Conservation (phyloP, 2,113 vertebrate genomes). For the Calyptommatus sinebrachiatus region DNA sequence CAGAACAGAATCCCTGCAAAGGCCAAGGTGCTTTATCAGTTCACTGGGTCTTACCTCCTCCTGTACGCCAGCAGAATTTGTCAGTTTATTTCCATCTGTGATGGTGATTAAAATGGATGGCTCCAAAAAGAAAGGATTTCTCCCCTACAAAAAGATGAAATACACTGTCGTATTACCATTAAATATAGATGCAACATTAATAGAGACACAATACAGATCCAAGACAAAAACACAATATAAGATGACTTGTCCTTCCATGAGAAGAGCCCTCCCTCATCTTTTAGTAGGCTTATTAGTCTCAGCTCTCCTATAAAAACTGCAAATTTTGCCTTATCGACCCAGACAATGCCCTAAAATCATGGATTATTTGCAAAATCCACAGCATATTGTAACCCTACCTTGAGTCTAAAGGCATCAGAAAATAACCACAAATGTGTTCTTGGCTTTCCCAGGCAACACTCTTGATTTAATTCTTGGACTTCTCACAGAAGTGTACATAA, state of each 20-base stretch:
- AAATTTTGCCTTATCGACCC: too few species aligned
- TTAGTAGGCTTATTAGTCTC: conserved; percentile 13
- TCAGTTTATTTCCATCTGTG: conserved; percentile 97
- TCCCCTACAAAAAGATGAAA: conserved; percentile 78
- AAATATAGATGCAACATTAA: neutral
- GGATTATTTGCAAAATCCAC: neutral
- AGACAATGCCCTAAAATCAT: too few species aligned
- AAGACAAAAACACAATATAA: neutral
- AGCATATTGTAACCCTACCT: neutral
- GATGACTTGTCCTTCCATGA: neutral
- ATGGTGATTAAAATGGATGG: conserved; percentile 98
- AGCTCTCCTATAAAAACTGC: too few species aligned
- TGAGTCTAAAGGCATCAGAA: too few species aligned
- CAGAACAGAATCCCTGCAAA: too few species aligned
- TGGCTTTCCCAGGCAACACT: neutral
- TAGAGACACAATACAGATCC: too few species aligned
- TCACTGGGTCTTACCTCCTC: conserved; percentile 85
- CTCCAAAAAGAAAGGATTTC: conserved; percentile 97
- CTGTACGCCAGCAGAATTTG: conserved; percentile 89
- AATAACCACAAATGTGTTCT: too few species aligned
- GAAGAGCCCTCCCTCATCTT: neutral
- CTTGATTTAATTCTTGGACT: neutral
- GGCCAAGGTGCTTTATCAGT: too few species aligned
- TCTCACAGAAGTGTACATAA: neutral
- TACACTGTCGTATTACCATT: conserved; percentile 17